Conservation (phyloP, 37 sponge, comb jelly and placozoan genomes). For the Chondrosia reniformis region DNA sequence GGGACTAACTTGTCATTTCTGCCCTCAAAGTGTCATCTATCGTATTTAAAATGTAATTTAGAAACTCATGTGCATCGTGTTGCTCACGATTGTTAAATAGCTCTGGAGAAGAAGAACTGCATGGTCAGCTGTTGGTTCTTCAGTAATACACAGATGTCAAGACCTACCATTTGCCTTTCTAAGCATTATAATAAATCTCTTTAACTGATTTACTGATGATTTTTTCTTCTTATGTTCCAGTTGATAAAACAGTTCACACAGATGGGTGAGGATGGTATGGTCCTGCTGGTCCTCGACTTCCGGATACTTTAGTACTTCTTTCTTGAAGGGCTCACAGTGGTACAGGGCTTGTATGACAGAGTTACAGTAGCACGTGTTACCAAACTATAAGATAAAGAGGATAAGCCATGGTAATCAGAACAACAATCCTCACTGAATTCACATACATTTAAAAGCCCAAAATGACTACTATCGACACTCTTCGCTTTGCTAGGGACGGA, state of each 20-base stretch:
- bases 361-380: conserved; percentile 98
- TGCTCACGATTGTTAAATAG: conserved; percentile 90
- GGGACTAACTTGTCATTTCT: not conserved
- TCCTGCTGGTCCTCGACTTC: not conserved
- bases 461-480: too few relatives aligned
- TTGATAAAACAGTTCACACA: conserved; percentile 80
- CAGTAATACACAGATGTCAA: not conserved
- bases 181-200: conserved; percentile 58
- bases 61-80: conserved; percentile 98
- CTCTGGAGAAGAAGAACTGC: conserved; percentile 30
- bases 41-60: conserved; percentile 95
- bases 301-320: conserved; percentile 59
- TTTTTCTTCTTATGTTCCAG: conserved; percentile 53
- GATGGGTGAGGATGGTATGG: conserved; percentile 62
- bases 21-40: conserved; percentile 77
- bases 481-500: too few relatives aligned
- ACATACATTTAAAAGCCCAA: too few relatives aligned
- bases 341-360: conserved; percentile 95
- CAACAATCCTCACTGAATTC: too few relatives aligned
- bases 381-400: conserved; percentile 60
- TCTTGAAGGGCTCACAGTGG: conserved; percentile 90
- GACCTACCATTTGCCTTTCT: conserved; percentile 84
- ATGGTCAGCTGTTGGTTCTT: too few relatives aligned
- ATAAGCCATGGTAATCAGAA: too few relatives aligned
- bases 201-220: conserved; percentile 37